Evolutionary conservation across 2,113 vertebrate genomes (phyloP).

Genomic region (Rhombomys opimus): DNA sequence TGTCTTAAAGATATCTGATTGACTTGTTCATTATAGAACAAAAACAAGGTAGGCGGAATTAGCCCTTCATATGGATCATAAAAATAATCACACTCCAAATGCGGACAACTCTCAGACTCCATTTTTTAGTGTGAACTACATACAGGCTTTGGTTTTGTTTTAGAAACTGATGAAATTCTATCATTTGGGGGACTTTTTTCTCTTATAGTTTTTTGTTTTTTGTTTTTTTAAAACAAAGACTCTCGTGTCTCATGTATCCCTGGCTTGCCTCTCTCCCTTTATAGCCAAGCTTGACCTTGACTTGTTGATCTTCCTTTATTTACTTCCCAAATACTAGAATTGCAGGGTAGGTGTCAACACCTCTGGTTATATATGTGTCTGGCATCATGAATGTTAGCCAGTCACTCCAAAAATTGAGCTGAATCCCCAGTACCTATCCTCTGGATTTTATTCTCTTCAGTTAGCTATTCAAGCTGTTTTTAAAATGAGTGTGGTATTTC

Average conservation of each 20-base stretch:
- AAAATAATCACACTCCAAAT: not conserved
- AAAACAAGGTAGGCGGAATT: not conserved
- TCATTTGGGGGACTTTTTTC: not conserved
- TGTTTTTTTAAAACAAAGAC: not conserved
- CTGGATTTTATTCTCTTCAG: constrained; percentile 13
- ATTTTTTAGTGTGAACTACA: constrained; percentile 1
- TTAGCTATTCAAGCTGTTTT: constrained; percentile 9
- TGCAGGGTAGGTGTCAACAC: not conserved
- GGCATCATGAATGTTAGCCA: not conserved
- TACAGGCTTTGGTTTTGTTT: not conserved
- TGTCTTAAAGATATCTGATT: constrained; percentile 30
- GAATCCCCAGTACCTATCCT: not conserved
- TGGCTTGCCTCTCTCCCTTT: not conserved
- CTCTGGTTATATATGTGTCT: not conserved
- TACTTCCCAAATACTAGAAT: not conserved
- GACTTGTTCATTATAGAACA: not conserved
- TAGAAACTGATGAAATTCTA: not conserved
- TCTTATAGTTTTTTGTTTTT: not conserved
- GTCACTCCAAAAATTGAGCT: not conserved
- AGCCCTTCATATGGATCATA: not conserved
- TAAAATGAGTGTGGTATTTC: constrained; percentile 23
- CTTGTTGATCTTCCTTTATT: not conserved
- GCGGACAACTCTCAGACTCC: not conserved
- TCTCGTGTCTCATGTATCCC: not conserved
- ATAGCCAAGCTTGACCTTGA: not conserved